phyloP scores from a whole-genome alignment of 2,888 invertebrate species.

The Chloroclysta siterata region DNA sequence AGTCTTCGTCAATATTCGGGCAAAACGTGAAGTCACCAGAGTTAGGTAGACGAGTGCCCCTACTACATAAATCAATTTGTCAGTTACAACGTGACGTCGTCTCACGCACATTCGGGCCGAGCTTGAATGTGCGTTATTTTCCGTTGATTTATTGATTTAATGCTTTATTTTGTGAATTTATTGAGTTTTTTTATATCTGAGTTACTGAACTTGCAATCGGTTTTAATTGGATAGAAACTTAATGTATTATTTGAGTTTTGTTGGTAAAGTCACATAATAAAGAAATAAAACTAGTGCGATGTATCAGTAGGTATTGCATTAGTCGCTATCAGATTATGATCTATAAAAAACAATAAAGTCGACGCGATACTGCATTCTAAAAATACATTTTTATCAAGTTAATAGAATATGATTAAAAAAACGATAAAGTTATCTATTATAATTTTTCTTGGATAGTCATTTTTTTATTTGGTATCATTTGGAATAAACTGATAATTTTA shows the following conservation, averaged over 20 bases:
- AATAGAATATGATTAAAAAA: no score
- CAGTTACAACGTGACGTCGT: slow-evolving; percentile 68
- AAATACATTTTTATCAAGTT: no score
- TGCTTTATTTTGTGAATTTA: slow-evolving; percentile 38
- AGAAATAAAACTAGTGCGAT: neutral
- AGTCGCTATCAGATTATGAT: neutral
- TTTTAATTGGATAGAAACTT: neutral
- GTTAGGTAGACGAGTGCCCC: slow-evolving; percentile 38
- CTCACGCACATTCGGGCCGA: slow-evolving; percentile 49
- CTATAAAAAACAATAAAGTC: neutral
- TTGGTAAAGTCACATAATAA: neutral
- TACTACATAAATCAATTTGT: slow-evolving; percentile 81
- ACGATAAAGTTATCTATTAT: no score
- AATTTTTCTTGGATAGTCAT: no score
- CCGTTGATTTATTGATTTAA: slow-evolving; percentile 42
- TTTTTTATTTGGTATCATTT: no score
- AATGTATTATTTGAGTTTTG: neutral
- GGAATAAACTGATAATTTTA: no score
- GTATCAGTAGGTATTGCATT: neutral
- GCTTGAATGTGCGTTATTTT: slow-evolving; percentile 33
- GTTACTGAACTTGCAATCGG: slow-evolving; percentile 10
- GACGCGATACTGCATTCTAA: neutral
- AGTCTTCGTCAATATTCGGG: slow-evolving; percentile 52
- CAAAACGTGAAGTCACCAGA: slow-evolving; percentile 60
- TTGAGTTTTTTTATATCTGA: slow-evolving; percentile 20